phyloP scores from a whole-genome alignment of 35 echinoderm and acorn worm species.

The Ophiothrix spiculata region DNA sequence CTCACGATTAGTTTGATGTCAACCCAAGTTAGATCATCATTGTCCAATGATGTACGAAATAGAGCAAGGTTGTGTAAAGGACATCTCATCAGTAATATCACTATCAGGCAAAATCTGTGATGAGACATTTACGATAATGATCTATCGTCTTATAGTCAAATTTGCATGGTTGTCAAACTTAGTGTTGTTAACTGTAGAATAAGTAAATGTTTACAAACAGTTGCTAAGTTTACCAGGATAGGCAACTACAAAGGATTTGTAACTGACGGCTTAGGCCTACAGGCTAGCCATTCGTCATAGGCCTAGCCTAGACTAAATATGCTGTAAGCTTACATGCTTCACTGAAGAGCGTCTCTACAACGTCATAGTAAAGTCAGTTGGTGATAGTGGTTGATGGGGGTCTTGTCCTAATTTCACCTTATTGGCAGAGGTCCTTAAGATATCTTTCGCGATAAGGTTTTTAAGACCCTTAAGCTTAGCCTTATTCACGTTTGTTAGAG shows the following conservation, averaged over 20 bases:
- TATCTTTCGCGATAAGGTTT: not conserved
- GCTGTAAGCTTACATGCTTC: not conserved
- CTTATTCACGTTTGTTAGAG: not conserved
- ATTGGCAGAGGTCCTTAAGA: not conserved
- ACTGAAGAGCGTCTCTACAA: not conserved
- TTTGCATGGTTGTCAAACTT: not conserved
- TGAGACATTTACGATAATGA: too few species aligned
- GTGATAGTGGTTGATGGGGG: not conserved
- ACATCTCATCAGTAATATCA: not conserved
- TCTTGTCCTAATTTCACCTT: constrained; percentile 9
- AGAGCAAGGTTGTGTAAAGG: not conserved
- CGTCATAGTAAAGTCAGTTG: not conserved
- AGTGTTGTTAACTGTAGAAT: not conserved
- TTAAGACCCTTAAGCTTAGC: constrained; percentile 2
- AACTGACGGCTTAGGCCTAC: not conserved
- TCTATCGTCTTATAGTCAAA: too few species aligned
- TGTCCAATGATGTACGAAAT: not conserved
- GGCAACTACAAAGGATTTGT: not conserved
- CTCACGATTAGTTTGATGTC: not conserved
- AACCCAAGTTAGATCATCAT: too few species aligned
- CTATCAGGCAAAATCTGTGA: not conserved
- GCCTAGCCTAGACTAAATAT: not conserved
- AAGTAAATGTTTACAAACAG: not conserved
- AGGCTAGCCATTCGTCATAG: not conserved
- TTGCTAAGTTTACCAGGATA: not conserved